These are phyloP conservation scores for Atta cephalotes DNA, from an alignment of 1,140 invertebrate species.

Conservation along the genomic window DNA sequence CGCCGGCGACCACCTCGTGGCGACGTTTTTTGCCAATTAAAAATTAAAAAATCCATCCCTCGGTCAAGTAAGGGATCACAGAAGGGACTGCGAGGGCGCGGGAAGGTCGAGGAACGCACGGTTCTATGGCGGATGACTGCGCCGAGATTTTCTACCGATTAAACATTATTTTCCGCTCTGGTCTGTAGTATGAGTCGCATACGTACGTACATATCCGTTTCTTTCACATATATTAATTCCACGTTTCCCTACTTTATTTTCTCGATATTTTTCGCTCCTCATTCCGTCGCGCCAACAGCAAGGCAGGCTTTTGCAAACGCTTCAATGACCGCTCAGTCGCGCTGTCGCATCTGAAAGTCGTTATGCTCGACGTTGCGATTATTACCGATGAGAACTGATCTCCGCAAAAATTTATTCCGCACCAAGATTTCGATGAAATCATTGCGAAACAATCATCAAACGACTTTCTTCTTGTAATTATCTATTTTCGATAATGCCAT, in stretches of 20 bases:
- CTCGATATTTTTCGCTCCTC: constrained; percentile 64
- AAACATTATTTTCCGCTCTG: constrained; percentile 83
- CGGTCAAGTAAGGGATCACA: constrained; percentile 72
- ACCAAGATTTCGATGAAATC: constrained; percentile 1
- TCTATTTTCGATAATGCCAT: not conserved
- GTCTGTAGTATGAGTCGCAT: constrained; percentile 60
- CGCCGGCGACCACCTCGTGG: constrained; percentile 72
- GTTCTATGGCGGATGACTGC: constrained; percentile 79
- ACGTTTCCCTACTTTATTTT: constrained; percentile 72
- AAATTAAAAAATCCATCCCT: constrained; percentile 84
- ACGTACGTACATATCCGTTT: constrained; percentile 69
- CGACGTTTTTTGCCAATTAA: constrained; percentile 85
- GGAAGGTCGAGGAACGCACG: constrained; percentile 40
- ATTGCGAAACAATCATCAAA: constrained; percentile 4
- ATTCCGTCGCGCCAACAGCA: constrained; percentile 69
- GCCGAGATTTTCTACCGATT: constrained; percentile 83
- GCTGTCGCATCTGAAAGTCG: constrained; percentile 55
- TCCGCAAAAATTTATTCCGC: constrained; percentile 32
- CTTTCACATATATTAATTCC: constrained; percentile 81
- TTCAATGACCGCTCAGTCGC: constrained; percentile 67
- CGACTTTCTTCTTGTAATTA: not conserved
- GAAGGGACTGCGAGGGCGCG: constrained; percentile 70
- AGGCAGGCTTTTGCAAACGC: constrained; percentile 64
- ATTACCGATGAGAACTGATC: constrained; percentile 45
- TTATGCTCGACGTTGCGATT: constrained; percentile 64